Evolutionary conservation across 2,113 vertebrate genomes (phyloP).

Genomic region (Megalops atlanticus): DNA sequence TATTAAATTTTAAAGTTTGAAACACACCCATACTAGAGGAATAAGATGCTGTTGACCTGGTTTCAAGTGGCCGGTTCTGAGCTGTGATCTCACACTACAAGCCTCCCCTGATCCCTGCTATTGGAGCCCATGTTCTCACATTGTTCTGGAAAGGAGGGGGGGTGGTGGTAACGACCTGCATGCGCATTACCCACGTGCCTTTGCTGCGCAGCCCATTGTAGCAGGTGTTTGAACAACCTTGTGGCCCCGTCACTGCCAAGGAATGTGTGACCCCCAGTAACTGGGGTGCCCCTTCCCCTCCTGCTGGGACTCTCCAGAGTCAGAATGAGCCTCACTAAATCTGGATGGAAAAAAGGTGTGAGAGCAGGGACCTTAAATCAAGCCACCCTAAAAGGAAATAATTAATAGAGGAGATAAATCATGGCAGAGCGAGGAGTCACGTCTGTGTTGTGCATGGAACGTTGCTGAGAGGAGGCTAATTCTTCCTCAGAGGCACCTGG

Average conservation of each 20-base stretch:
- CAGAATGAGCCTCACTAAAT: constrained; percentile 19
- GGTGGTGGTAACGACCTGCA: neutral
- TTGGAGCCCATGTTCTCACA: neutral
- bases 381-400: constrained; percentile 42
- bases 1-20: neutral
- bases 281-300: constrained; percentile 5
- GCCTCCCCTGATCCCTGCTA: neutral
- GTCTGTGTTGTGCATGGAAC: too few relatives aligned
- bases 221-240: constrained; percentile 59
- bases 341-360: constrained; percentile 43
- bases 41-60: neutral
- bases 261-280: constrained; percentile 41
- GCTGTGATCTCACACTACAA: neutral
- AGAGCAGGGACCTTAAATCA: constrained; percentile 37
- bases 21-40: neutral
- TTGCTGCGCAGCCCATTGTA: constrained; percentile 48
- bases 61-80: neutral
- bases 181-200: neutral
- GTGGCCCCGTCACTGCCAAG: constrained; percentile 40
- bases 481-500: neutral
- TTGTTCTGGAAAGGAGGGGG: neutral
- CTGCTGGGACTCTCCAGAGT: neutral
- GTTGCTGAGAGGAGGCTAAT: too few relatives aligned
- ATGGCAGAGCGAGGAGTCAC: neutral
- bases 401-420: constrained; percentile 52